Evolutionary conservation across 2,797 vertebrate genomes (phyloP).

Genomic region (Poecilia velifera): DNA sequence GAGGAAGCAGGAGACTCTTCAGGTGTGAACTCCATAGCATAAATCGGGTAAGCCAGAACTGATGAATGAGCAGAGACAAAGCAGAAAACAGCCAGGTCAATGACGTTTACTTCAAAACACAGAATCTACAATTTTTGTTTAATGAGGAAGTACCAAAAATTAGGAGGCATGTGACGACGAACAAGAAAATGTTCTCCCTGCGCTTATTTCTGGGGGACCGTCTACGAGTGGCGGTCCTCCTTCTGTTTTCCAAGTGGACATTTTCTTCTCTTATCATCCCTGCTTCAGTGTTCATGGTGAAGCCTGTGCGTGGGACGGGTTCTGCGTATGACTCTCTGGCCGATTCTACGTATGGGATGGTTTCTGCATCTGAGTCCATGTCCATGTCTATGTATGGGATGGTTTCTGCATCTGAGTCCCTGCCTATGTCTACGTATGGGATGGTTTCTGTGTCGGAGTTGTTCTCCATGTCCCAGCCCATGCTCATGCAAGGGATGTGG

Average conservation of each 20-base stretch:
- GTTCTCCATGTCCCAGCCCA: not conserved
- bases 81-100: not conserved
- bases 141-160: not conserved
- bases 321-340: not conserved
- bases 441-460: not conserved
- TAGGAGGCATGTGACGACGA: not conserved
- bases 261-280: not conserved
- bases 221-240: not conserved
- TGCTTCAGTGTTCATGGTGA: not conserved
- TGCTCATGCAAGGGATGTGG: not conserved
- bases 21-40: not conserved
- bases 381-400: not conserved
- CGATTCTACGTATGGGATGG: not conserved
- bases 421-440: not conserved
- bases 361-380: not conserved
- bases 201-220: not conserved
- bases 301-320: not conserved
- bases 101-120: not conserved
- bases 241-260: not conserved
- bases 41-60: not conserved
- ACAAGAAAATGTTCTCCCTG: not conserved
- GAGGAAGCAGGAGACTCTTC: not conserved
- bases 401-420: not conserved
- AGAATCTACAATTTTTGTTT: not conserved
- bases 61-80: not conserved